Evolutionary conservation across 2,113 vertebrate species (phyloP), one percentile per base, ranked within the genome.

Genomic region (Oryzias celebensis): DNA sequence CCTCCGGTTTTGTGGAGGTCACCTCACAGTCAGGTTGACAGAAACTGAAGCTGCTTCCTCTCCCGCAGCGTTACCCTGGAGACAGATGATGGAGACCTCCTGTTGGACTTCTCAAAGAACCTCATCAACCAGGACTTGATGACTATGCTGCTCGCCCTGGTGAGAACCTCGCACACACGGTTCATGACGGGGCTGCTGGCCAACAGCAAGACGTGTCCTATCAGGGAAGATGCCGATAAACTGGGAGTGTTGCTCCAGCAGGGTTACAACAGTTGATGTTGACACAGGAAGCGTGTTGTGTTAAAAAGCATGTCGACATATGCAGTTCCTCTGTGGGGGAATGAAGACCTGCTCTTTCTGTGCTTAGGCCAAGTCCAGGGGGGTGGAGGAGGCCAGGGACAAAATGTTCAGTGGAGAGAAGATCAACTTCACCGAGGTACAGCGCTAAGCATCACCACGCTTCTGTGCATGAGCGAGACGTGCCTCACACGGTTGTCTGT

Each of bases 341-440:
- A 47, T 47, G 20, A 48, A 20, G 12, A 48, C 4, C 3, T 48
- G 12, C n/a, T 26, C 1, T 50, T 48, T 61, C 41, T 52, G 15
- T 54, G 75, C 63, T 78, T 49, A 98, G 97, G 97, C 95, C 0
- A 93, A 92, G 86, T 96, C 97, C 12, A 92, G 96, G 55, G 94
- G 94, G 0, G 90, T 98, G 77, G 95, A 97, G 78, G 84, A 91
- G 4, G 95, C 96, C 20, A 89, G 97, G 28, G 92, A 95, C 3
- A 88, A 65, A 58, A 98, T 98, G 97, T 99, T 98, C 85, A 89
- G 71, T 0, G 97, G 97, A 7, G 93, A 96, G 70, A 98, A 98
- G 88, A 97, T 99, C 85, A 99, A 99, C 89, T 97, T 94, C 81
- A 99, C 97, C 0, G 97, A 99, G 96, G 97, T 98, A 88, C 41